Conservation (phyloP, 2,888 invertebrate species). For the Lithophane leautieri region DNA sequence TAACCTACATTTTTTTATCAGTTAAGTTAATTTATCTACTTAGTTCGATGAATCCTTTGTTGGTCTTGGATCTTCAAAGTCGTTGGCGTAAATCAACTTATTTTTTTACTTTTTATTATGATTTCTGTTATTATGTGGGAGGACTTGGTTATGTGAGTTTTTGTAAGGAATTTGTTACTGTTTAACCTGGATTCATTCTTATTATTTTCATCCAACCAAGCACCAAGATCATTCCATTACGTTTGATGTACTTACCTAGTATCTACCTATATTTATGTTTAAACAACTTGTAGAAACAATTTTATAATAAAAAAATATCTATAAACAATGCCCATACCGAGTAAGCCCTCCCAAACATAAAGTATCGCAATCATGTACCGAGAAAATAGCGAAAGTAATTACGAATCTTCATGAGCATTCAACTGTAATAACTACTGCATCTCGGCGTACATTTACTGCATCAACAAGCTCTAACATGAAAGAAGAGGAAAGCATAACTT, state of each 20-base stretch:
- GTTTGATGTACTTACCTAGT: too few species aligned
- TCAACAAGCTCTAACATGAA: neutral
- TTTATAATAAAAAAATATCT: too few species aligned
- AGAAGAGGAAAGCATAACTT: neutral
- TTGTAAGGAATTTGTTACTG: neutral
- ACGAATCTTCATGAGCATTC: neutral
- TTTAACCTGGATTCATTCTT: neutral
- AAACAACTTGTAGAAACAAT: neutral
- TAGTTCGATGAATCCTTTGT: neutral
- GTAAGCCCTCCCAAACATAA: neutral
- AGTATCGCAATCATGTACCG: neutral
- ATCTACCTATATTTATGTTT: neutral
- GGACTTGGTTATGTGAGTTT: neutral
- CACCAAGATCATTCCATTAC: neutral
- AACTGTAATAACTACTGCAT: too few species aligned
- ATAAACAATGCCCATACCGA: neutral
- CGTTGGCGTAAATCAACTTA: neutral
- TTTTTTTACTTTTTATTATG: neutral
- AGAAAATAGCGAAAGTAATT: neutral
- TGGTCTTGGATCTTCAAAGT: neutral
- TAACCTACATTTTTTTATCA: too few species aligned
- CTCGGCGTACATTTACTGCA: neutral
- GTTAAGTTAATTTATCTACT: neutral
- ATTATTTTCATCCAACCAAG: neutral
- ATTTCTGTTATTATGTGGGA: slow-evolving; percentile 8